phyloP scores from a whole-genome alignment of 1,140 invertebrate genomes.

The Macrocentrus cingulum region DNA sequence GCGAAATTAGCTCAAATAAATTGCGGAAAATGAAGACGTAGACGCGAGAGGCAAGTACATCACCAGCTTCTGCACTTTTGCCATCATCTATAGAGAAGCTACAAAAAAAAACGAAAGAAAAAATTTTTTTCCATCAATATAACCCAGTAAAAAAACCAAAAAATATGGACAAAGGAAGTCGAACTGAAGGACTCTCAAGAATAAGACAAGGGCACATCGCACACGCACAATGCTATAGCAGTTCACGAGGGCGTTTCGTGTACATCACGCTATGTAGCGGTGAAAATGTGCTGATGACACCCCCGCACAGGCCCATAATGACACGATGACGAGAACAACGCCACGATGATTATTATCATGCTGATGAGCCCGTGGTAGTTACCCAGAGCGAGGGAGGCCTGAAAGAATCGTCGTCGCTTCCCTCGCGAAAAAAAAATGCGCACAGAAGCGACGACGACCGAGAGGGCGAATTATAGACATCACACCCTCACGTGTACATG shows the following conservation, averaged over 20 bases:
- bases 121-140: too few species aligned
- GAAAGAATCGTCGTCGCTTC: conserved; percentile 20
- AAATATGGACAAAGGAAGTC: neutral
- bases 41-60: too few species aligned
- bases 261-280: neutral
- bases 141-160: neutral
- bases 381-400: conserved; percentile 15
- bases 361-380: neutral
- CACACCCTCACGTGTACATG: conserved; percentile 10
- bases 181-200: neutral
- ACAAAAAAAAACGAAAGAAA: too few species aligned
- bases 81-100: too few species aligned
- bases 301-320: conserved; percentile 33
- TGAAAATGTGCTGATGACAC: conserved; percentile 20
- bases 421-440: conserved; percentile 1
- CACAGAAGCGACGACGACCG: too few species aligned
- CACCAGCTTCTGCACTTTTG: too few species aligned
- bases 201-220: neutral
- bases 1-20: too few species aligned
- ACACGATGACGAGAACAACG: conserved; percentile 24
- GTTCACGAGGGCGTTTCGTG: neutral
- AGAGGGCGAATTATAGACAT: conserved; percentile 3
- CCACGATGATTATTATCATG: conserved; percentile 21
- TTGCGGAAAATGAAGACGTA: too few species aligned
- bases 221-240: conserved; percentile 33